Evolutionary conservation across 1,140 invertebrate species (phyloP), one percentile per base, ranked within the genome.

Genomic region (Drosophila kohkoa): DNA sequence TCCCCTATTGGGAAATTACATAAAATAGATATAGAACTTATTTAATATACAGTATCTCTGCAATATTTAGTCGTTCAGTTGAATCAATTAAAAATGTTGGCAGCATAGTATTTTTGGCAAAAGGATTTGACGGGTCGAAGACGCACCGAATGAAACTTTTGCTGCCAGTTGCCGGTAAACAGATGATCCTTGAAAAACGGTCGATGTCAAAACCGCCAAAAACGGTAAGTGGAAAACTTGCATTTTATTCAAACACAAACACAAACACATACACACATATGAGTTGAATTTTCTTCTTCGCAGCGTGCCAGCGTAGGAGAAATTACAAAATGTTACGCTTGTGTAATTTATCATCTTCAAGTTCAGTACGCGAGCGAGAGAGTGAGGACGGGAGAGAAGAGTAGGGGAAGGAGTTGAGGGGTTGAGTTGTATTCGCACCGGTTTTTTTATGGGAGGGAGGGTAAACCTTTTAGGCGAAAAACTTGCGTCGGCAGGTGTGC

Each of bases 271-370:
- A 15, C 15, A 41, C 49, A 30, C 48, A 52, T 41, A 52, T 54
- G 32, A 64, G 30, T 52, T 41, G 38, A 38, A 8, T 38, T 38
- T 38, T 38, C 13, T 20, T 59, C 57, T 49, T 68, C 16, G 15
- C 16, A 46, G 25, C 15, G 28, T 28, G 15, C 10, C 2, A 7
- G 48, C 0, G 7, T 38, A 5, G 15, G 30, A 15, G 41, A 38
- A 68, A 68, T 64, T 63, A 74, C 70, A 75, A 63, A 86, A 78
- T 86, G 79, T 72, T 75, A 63, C 82, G 64, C 71, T 77, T 52
- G 65, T 77, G 82, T 80, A 77, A 87, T 87, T 87, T 87, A 87
- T 87, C 82, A 87, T 83, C 78, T 77, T 86, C 75, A 73, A 77
- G 59, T 52, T 52, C 68, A 71, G 72, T 41, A 45, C 65, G 69